phyloP scores from a whole-genome alignment of 2,888 invertebrate genomes.

The Criorhina ranunculi region DNA sequence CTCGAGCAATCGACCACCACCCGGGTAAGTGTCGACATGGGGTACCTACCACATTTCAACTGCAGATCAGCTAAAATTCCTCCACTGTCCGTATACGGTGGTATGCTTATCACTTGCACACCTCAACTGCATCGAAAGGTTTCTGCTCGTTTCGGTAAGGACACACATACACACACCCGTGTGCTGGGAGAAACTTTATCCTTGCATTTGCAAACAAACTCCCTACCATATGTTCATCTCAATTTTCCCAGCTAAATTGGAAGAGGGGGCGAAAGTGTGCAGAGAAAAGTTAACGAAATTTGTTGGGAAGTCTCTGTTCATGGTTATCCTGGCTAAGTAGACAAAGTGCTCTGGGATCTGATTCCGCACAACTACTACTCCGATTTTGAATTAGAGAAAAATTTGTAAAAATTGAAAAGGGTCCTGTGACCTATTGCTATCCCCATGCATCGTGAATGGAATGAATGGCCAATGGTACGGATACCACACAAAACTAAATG shows the following conservation, averaged over 20 bases:
- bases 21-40: too few species aligned
- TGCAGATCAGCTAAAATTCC: conserved; percentile 59
- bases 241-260: conserved; percentile 19
- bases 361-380: conserved; percentile 35
- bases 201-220: conserved; percentile 14
- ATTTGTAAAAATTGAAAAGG: conserved; percentile 45
- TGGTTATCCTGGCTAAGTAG: conserved; percentile 41
- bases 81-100: conserved; percentile 51
- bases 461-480: conserved; percentile 1
- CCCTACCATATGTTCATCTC: conserved; percentile 26
- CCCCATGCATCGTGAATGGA: conserved; percentile 32
- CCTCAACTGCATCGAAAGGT: conserved; percentile 25
- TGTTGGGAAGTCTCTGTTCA: conserved; percentile 37
- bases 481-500: conserved; percentile 45
- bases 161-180: conserved; percentile 1
- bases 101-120: conserved; percentile 71
- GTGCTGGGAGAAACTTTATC: conserved; percentile 56
- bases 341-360: conserved; percentile 67
- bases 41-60: conserved; percentile 70
- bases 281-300: conserved; percentile 67
- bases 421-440: conserved; percentile 61
- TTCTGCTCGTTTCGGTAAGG: conserved; percentile 26
- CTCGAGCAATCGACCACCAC: conserved; percentile 27
- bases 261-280: too few species aligned
- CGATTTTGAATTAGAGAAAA: conserved; percentile 7